Evolutionary conservation across 2,113 vertebrate species (phyloP), one percentile per base, ranked within the genome.

Genomic region (Gasterosteus nipponicus): DNA sequence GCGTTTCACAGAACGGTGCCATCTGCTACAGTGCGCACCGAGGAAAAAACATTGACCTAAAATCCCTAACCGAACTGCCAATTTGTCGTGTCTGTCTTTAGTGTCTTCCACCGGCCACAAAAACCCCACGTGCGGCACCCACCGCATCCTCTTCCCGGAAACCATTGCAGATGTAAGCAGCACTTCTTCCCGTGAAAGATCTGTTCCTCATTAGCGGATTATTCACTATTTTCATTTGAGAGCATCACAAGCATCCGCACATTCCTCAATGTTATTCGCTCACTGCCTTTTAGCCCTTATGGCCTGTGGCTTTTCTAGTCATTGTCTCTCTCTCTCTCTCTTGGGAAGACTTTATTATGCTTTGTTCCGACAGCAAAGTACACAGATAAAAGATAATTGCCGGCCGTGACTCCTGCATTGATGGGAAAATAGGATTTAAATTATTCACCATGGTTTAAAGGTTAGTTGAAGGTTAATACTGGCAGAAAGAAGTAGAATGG

Each of bases 321-420:
- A 41, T 15, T 66, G 39, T 60, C 29, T 65, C 87, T 29, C 71
- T 61, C 49, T 26, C 2, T 39, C 79, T 84, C 86, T 81, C 88
- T 33, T 89, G 96, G 96, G 96, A 96, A 94, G 95, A 95, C 95
- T 95, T 95, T 94, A 96, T 96, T 96, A 95, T 96, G 94, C 95
- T 94, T 95, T 83, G 92, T 95, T 94, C 95, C 93, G 94, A 97
- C 93, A 93, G 95, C 95, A 96, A 96, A 96, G 95, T 96, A 94
- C 95, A 96, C 94, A 96, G 96, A 97, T 97, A 96, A 97, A 98
- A 97, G 96, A 98, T 98, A 98, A 98, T 98, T 98, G 96, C 96
- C 95, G 96, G 96, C 94, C 96, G 96, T 95, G 96, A 97, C 96
- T 98, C 94, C 88, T 91, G 94, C 94, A 96, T 96, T 96, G 96